Evolutionary conservation across 2,888 invertebrate species (phyloP).

Genomic region (Agriotes lineatus): DNA sequence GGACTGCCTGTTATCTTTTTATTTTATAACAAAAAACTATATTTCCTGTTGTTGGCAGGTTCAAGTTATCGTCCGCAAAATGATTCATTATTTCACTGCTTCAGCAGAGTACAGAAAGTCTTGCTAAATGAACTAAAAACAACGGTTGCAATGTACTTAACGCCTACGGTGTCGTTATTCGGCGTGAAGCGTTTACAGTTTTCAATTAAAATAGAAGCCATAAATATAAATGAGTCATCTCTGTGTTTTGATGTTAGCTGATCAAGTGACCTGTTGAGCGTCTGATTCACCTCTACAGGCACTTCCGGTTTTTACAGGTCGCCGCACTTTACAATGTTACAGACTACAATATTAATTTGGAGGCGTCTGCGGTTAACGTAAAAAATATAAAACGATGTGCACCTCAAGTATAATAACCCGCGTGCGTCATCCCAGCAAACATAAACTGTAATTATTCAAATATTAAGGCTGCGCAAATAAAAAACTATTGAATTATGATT

Average conservation of each 20-base stretch:
- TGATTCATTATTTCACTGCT: too few species aligned
- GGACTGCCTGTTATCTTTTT: too few species aligned
- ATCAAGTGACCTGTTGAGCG: slow-evolving; percentile 46
- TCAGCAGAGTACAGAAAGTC: too few species aligned
- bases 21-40: too few species aligned
- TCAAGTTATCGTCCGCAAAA: too few species aligned
- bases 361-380: slow-evolving; percentile 41
- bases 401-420: slow-evolving; percentile 36
- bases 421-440: slow-evolving; percentile 32
- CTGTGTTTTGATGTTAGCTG: slow-evolving; percentile 42
- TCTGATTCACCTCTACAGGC: slow-evolving; percentile 48
- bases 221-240: slow-evolving; percentile 43
- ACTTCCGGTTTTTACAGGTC: slow-evolving; percentile 49
- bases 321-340: slow-evolving; percentile 46
- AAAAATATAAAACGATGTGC: slow-evolving; percentile 27
- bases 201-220: slow-evolving; percentile 40
- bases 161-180: slow-evolving; percentile 13
- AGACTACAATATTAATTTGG: slow-evolving; percentile 42
- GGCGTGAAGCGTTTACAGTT: slow-evolving; percentile 35
- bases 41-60: too few species aligned
- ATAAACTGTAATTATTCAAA: slow-evolving; percentile 16
- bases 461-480: slow-evolving; percentile 21
- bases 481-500: not conserved
- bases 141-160: slow-evolving; percentile 12
- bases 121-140: too few species aligned